Evolutionary conservation across 2,888 invertebrate species (phyloP).

Genomic region (Scaptomyza reducta): DNA sequence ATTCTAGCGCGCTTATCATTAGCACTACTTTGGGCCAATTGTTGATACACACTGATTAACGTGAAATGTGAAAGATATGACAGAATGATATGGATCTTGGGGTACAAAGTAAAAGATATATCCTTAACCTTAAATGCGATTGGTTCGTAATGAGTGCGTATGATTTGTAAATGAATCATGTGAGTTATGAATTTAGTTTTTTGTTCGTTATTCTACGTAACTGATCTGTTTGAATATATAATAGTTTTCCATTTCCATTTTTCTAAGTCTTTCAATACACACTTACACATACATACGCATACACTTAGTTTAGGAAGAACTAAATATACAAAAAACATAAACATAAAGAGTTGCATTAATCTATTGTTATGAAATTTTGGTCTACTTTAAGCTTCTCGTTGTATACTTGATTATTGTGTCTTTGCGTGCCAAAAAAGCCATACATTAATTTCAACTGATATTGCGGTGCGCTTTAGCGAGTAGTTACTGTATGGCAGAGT

Average conservation of each 20-base stretch:
- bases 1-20: constrained; percentile 47
- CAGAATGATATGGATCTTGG: constrained; percentile 34
- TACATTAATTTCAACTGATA: constrained; percentile 66
- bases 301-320: constrained; percentile 29
- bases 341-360: constrained; percentile 52
- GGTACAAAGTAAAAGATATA: neutral
- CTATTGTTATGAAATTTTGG: constrained; percentile 56
- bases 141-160: constrained; percentile 21
- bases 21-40: constrained; percentile 72
- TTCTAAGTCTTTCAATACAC: constrained; percentile 26
- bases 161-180: constrained; percentile 19
- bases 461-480: constrained; percentile 67
- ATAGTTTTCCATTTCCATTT: constrained; percentile 54
- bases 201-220: constrained; percentile 13
- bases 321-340: constrained; percentile 4
- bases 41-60: constrained; percentile 42
- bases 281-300: constrained; percentile 39
- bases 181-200: constrained; percentile 6
- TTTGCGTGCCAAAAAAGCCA: constrained; percentile 66
- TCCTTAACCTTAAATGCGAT: neutral
- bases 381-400: constrained; percentile 53
- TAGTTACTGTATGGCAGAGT: constrained; percentile 60
- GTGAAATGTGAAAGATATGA: constrained; percentile 45
- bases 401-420: constrained; percentile 27
- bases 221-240: constrained; percentile 35